These are phyloP conservation scores for Alloplasta piceator DNA, from an alignment of 2,888 invertebrate genomes.

Conservation along the genomic window DNA sequence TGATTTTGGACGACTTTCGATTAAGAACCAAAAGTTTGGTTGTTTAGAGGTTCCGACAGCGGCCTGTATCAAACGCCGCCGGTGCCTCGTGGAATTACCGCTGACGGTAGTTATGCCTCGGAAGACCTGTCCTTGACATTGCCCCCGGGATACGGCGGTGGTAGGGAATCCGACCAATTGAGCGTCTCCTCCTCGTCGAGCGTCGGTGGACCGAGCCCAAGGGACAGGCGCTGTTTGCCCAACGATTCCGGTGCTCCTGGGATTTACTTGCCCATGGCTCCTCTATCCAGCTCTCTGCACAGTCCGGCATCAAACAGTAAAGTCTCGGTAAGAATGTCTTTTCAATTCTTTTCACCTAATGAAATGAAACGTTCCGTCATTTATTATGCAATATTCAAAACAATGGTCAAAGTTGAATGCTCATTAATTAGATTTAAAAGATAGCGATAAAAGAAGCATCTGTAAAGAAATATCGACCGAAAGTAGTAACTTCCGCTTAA, in stretches of 20 bases:
- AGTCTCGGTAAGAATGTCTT: conserved; percentile 85
- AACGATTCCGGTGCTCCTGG: conserved; percentile 82
- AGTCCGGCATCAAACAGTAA: conserved; percentile 87
- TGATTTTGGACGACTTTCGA: conserved; percentile 26
- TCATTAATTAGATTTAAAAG: too few species aligned
- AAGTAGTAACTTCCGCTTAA: too few species aligned
- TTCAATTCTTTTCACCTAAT: conserved; percentile 3
- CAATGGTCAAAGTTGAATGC: too few species aligned
- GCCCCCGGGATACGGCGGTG: conserved; percentile 82
- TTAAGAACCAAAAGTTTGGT: conserved; percentile 63
- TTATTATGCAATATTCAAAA: too few species aligned
- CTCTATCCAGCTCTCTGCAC: conserved; percentile 84
- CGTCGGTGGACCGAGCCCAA: conserved; percentile 84
- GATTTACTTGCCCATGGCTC: conserved; percentile 86
- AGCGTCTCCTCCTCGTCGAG: conserved; percentile 87
- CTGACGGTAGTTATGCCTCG: conserved; percentile 85
- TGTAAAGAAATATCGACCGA: too few species aligned
- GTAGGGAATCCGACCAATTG: conserved; percentile 86
- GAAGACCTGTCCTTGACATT: conserved; percentile 84
- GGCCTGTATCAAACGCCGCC: conserved; percentile 86
- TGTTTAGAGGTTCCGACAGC: conserved; percentile 85
- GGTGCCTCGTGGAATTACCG: conserved; percentile 84
- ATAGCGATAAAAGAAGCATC: too few species aligned
- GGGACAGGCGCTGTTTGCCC: conserved; percentile 84
- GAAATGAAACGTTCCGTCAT: too few species aligned